Conservation (phyloP, 1,140 invertebrate genomes). For the Ptiloglossa arizonensis region DNA sequence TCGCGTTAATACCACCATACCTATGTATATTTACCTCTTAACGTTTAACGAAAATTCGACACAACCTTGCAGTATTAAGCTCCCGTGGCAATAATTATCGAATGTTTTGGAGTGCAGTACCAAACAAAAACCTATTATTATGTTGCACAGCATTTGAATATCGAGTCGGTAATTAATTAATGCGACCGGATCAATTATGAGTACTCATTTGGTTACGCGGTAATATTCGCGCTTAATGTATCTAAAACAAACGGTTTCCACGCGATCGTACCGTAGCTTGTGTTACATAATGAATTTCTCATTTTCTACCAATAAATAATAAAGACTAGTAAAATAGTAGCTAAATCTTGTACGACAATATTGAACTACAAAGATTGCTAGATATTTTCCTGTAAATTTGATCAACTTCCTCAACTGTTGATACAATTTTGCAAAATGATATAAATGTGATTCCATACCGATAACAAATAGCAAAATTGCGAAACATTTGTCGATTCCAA, state of each 20-base stretch:
- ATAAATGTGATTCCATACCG: too few relatives aligned
- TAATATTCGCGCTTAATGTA: slow-evolving; percentile 20
- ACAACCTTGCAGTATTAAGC: too few relatives aligned
- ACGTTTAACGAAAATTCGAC: too few relatives aligned
- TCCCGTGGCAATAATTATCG: slow-evolving; percentile 13
- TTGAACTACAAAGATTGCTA: too few relatives aligned
- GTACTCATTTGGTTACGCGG: slow-evolving; percentile 26
- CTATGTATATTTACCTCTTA: too few relatives aligned
- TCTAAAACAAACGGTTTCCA: slow-evolving; percentile 14
- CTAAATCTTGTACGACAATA: too few relatives aligned
- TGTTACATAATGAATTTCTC: slow-evolving; percentile 1
- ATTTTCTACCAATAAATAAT: slow-evolving; percentile 6
- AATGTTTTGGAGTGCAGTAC: background rate
- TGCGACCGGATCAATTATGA: slow-evolving; percentile 28
- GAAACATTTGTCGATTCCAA: too few relatives aligned
- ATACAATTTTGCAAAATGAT: too few relatives aligned
- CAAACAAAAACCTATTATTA: slow-evolving; percentile 35
- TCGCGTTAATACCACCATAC: too few relatives aligned
- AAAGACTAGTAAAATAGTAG: background rate
- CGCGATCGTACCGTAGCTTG: background rate
- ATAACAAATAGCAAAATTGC: too few relatives aligned
- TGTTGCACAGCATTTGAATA: slow-evolving; percentile 18
- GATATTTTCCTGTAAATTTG: too few relatives aligned
- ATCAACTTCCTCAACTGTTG: too few relatives aligned
- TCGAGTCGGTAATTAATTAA: slow-evolving; percentile 35